Base-by-base conservation (phyloP, 2,888 invertebrate genomes). In the Cancer borealis region DNA sequence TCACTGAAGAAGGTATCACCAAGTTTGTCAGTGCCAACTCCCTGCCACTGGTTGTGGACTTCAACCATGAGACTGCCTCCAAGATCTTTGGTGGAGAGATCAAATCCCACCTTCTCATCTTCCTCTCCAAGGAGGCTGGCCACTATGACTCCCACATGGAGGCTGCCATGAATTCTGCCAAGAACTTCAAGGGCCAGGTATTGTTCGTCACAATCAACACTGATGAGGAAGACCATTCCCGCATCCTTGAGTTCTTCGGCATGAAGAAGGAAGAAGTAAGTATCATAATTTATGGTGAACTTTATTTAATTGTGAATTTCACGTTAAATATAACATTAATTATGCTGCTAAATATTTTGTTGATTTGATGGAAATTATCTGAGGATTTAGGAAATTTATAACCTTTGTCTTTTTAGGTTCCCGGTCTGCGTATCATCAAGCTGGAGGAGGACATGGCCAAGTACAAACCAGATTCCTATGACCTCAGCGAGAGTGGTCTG, bases 231-330 rank as follows among this genome's bases (percentile, higher is more conserved):
- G 99, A 99, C 96, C 99, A 99, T 97, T 98, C 98, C 96, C 97
- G 99, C 96, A 99, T 99, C 97, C 97, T 99, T 96, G 99, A 99
- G 97, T 99, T 99, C 98, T 99, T 99, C 97, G 99, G 99, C 96
- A 98, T 99, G 98, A 98, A 98, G 97, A 98, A 98, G 97, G 98
- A 98, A n/a, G 99, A 99, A 90, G 95, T 95, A 66, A 54, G 90
- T 84, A 60, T 10, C 10, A 5, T n/a, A 17, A 73, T n/a, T 73
- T 73, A 4, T 1, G 10, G 26, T 54, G 26, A 73, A 73, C 26
- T 73, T 73, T 21, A 73, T 73, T 26, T 5, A 26, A 26, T 73
- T 73, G 8, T n/a, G n/a, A 4, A 26, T 73, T 21, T 26, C 39
- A 39, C 39, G 26, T 73, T 73, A 8, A 26, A 10, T 73, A 21